Conservation (phyloP, 1,140 invertebrate genomes). For the Drusus annulatus region DNA sequence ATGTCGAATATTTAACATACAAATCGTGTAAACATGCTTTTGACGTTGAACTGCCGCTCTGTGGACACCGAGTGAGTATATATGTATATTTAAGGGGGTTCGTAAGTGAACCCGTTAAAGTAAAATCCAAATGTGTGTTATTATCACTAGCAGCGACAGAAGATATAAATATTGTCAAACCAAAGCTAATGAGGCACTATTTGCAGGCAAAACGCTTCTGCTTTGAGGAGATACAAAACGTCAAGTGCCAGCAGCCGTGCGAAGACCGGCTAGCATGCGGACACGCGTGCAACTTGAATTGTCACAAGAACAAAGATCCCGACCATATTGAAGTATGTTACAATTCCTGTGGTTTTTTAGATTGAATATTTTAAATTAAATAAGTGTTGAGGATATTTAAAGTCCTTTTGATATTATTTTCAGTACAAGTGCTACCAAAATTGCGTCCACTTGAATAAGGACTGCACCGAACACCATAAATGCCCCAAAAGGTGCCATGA, state of each 20-base stretch:
- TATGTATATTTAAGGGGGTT: too few relatives aligned
- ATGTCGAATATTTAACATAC: conserved; percentile 60
- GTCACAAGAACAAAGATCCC: conserved; percentile 22
- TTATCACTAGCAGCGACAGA: too few relatives aligned
- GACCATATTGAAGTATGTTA: conserved; percentile 27
- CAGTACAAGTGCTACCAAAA: not conserved
- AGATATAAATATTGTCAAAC: too few relatives aligned
- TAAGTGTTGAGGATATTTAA: not conserved
- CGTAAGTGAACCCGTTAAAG: too few relatives aligned
- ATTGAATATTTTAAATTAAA: too few relatives aligned
- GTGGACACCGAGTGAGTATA: conserved; percentile 66
- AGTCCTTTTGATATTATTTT: not conserved
- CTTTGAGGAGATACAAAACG: not conserved
- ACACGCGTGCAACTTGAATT: conserved; percentile 4
- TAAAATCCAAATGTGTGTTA: too few relatives aligned
- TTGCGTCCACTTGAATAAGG: not conserved
- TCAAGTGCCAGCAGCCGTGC: not conserved
- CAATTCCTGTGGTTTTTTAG: not conserved
- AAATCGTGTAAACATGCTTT: conserved; percentile 63
- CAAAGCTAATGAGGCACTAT: not conserved
- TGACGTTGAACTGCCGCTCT: conserved; percentile 63
- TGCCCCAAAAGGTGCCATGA: not conserved
- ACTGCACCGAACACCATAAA: not conserved
- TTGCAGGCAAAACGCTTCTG: conserved; percentile 12
- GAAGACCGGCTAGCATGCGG: conserved; percentile 21